Base-by-base conservation (phyloP, 1,140 invertebrate species). In the Caenorhabditis brenneri region DNA sequence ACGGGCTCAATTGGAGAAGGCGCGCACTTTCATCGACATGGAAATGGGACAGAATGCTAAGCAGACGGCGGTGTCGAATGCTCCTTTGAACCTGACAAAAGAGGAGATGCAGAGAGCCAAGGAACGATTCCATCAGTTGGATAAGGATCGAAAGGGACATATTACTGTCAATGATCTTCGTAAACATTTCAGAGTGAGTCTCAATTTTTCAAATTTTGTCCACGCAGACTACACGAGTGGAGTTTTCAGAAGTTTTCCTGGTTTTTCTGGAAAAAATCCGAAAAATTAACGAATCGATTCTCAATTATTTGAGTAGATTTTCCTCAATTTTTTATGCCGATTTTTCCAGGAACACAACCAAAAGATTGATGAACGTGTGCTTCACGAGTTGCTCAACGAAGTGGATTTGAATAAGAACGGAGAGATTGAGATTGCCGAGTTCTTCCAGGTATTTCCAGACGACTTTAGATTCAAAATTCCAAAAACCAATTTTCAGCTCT, bases 381-480 rank as follows among this genome's bases (percentile, higher is more conserved):
- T 99, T 88, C 97, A 99, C 92, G 96, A 98, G 92, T 97, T 99
- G 91, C 93, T 99, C 84, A 94, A 93, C 91, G 97, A 99, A 93
- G 97, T 99, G 90, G 97, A 99, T 93, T 95, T 97, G 89, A 99
- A 98, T 92, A 96, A 96, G 94, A 99, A 99, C 93, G 97, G 97
- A 89, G 96, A 98, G 93, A 96, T 99, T 90, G 97, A 99, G 92
- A 93, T 99, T 90, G 96, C 97, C 91, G 97, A 99, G 93, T 99
- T 98, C 92, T 93, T 99, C 91, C 96, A 98, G 95, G 97, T 98
- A 93, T n/a, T n/a, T n/a, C n/a, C n/a, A n/a, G n/a, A n/a, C n/a
- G n/a, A n/a, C n/a, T n/a, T n/a, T n/a, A n/a, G n/a, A n/a, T n/a
- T n/a, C n/a, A n/a, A n/a, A n/a, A n/a, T n/a, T n/a, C n/a, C 88